phyloP scores from a whole-genome alignment of 2,113 vertebrate species.

The Brienomyrus brachyistius region DNA sequence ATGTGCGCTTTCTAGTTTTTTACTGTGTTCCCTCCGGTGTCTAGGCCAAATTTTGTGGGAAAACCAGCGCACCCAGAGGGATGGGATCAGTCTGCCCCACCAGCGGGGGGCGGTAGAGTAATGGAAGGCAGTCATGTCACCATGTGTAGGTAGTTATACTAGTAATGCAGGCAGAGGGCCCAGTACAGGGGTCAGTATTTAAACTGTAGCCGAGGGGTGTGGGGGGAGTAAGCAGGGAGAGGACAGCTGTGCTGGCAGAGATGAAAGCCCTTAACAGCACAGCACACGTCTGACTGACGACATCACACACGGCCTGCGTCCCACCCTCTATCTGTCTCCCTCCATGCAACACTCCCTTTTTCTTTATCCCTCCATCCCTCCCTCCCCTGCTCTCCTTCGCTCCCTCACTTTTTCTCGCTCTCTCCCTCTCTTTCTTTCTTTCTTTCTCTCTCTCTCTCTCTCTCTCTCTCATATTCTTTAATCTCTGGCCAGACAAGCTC shows the following conservation, averaged over 20 bases:
- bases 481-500: constrained; percentile 63
- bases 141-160: constrained; percentile 4
- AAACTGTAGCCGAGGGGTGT: neutral
- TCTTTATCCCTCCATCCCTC: constrained; percentile 37
- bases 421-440: constrained; percentile 13
- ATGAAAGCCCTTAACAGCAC: constrained; percentile 18
- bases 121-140: constrained; percentile 6
- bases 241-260: constrained; percentile 22
- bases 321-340: constrained; percentile 32
- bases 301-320: constrained; percentile 12
- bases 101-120: constrained; percentile 13
- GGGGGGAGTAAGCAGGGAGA: constrained; percentile 23
- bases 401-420: neutral
- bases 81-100: neutral
- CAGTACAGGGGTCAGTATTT: neutral
- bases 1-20: neutral
- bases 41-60: neutral
- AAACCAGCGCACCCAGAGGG: neutral
- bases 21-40: neutral
- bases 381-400: neutral
- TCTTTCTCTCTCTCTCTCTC: constrained; percentile 20
- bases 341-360: constrained; percentile 41
- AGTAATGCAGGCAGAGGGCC: neutral
- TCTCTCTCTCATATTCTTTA: constrained; percentile 43
- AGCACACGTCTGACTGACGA: constrained; percentile 27